phyloP scores from a whole-genome alignment of 2,113 vertebrate species.

The Scomber scombrus region DNA sequence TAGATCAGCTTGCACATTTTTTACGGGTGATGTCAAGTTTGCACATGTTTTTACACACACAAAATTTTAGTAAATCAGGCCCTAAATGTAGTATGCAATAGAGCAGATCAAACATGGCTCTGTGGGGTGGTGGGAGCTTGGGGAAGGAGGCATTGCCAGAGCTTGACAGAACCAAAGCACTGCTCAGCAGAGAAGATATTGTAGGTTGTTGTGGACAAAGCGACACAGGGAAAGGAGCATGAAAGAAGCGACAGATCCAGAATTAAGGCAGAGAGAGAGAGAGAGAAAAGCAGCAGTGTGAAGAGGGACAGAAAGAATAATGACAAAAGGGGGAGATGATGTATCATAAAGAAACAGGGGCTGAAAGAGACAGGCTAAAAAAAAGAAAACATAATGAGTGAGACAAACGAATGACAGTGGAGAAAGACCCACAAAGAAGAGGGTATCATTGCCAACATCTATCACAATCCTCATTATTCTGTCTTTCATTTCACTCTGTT shows the following conservation, averaged over 20 bases:
- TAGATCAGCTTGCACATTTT: no score
- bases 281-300: constrained; percentile 1
- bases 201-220: constrained; percentile 2
- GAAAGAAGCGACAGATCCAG: constrained; percentile 18
- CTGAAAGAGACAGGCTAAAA: constrained; percentile 40
- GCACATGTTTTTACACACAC: no score
- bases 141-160: not conserved
- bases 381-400: constrained; percentile 16
- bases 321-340: constrained; percentile 26
- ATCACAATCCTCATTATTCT: constrained; percentile 54
- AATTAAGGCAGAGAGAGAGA: not conserved
- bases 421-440: constrained; percentile 28
- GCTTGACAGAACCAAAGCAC: not conserved
- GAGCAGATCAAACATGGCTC: constrained; percentile 15
- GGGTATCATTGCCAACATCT: constrained; percentile 43
- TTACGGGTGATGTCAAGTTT: no score
- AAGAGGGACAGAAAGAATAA: constrained; percentile 36
- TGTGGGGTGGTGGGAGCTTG: not conserved
- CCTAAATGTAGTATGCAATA: constrained; percentile 1
- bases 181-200: not conserved
- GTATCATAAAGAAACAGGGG: constrained; percentile 39
- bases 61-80: no score
- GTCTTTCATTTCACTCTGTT: constrained; percentile 21
- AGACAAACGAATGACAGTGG: constrained; percentile 39
- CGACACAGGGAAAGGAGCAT: not conserved